phyloP scores from a whole-genome alignment of 2,888 invertebrate genomes.

The Cheilosia scutellata region DNA sequence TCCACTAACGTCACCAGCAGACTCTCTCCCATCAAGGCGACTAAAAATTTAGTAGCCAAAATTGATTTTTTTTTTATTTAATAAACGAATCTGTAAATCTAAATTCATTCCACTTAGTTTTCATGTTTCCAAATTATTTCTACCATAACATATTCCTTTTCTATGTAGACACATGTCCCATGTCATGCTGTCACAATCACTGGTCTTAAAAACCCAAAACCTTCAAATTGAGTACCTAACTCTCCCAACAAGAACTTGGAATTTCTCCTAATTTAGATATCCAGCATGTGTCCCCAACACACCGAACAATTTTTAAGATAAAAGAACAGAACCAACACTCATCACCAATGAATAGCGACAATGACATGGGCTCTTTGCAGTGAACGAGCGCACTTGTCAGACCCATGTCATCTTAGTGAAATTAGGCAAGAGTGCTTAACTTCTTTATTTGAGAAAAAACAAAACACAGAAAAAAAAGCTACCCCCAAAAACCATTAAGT shows the following conservation, averaged over 20 bases:
- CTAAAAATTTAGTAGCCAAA: no score
- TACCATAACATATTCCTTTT: not conserved
- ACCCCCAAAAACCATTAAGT: slow-evolving; percentile 51
- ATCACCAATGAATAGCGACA: slow-evolving; percentile 45
- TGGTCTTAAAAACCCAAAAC: slow-evolving; percentile 4
- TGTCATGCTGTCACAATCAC: slow-evolving; percentile 45
- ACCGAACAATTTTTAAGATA: slow-evolving; percentile 18
- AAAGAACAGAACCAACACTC: slow-evolving; percentile 19
- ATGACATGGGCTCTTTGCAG: slow-evolving; percentile 46
- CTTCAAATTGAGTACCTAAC: not conserved
- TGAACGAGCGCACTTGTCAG: slow-evolving; percentile 56
- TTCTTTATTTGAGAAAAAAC: slow-evolving; percentile 12
- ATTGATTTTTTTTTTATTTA: no score
- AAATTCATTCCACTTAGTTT: not conserved
- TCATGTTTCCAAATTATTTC: not conserved
- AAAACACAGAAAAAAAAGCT: slow-evolving; percentile 6
- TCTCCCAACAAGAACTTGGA: not conserved
- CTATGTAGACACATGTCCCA: slow-evolving; percentile 7
- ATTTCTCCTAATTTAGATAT: slow-evolving; percentile 43
- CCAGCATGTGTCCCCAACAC: slow-evolving; percentile 27
- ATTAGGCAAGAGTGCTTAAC: slow-evolving; percentile 53
- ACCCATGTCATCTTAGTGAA: slow-evolving; percentile 63
- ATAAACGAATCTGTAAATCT: not conserved
- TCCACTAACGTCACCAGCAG: no score
- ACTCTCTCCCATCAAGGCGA: no score